phyloP scores from a whole-genome alignment of 2,797 vertebrate species.

The Erethizon dorsatum region DNA sequence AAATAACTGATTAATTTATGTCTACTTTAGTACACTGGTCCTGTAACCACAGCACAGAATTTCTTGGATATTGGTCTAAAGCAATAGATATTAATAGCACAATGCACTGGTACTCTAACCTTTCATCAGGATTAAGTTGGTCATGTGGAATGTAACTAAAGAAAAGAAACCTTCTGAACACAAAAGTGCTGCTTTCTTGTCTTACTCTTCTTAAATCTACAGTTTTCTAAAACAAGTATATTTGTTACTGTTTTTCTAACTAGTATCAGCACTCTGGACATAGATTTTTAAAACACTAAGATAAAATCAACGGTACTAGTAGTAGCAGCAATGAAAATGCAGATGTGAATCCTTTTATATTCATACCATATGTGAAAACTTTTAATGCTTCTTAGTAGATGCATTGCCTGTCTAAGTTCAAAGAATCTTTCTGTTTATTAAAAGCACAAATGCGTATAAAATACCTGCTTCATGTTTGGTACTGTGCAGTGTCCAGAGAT shows the following conservation, averaged over 20 bases:
- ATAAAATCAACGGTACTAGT: not conserved
- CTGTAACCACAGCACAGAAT: constrained; percentile 85
- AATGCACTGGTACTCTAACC: constrained; percentile 83
- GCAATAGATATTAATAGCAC: constrained; percentile 84
- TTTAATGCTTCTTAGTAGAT: constrained; percentile 10
- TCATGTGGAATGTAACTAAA: constrained; percentile 80
- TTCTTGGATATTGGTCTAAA: constrained; percentile 86
- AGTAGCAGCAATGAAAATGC: not conserved
- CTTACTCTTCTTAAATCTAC: constrained; percentile 22
- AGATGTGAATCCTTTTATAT: not conserved
- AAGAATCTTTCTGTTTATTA: not conserved
- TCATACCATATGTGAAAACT: not conserved
- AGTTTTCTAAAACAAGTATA: not conserved
- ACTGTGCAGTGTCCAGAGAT: not conserved
- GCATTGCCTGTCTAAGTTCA: not conserved
- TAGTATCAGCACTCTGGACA: not conserved
- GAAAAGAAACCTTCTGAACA: constrained; percentile 55
- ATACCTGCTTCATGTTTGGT: not conserved
- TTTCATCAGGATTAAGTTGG: constrained; percentile 84
- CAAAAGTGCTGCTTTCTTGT: constrained; percentile 51
- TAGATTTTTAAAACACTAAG: not conserved
- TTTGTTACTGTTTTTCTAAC: constrained; percentile 45
- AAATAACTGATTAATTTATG: constrained; percentile 85
- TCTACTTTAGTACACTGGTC: constrained; percentile 76
- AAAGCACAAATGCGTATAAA: not conserved